phyloP scores from a whole-genome alignment of 2,888 invertebrate species.

The Chirona hameri region DNA sequence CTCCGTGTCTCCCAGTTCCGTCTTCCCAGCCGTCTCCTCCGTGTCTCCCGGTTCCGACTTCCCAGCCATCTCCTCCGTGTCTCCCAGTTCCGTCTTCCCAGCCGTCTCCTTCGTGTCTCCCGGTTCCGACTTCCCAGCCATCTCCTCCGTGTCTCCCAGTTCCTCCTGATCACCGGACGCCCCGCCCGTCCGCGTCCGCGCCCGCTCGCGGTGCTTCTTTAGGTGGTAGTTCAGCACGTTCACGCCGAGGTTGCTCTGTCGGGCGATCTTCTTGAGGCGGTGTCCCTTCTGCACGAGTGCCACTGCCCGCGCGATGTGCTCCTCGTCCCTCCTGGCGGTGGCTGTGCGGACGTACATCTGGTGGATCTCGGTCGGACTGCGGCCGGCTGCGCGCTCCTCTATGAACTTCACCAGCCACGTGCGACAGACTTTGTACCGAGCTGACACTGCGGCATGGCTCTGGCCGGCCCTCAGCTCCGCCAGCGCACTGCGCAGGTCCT shows the following conservation, averaged over 20 bases:
- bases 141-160: background rate
- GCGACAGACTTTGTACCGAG: background rate
- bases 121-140: background rate
- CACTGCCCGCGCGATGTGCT: background rate
- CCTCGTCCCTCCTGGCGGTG: background rate
- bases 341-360: background rate
- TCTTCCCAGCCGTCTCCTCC: background rate
- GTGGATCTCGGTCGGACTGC: background rate
- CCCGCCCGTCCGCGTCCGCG: background rate
- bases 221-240: background rate
- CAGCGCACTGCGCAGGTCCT: background rate
- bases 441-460: background rate
- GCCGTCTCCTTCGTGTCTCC: background rate
- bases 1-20: background rate
- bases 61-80: background rate
- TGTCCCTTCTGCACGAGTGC: background rate
- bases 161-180: background rate
- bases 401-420: background rate
- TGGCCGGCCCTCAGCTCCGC: background rate
- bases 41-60: background rate
- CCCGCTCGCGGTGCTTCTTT: background rate
- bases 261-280: background rate
- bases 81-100: background rate
- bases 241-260: background rate
- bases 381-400: background rate